These are phyloP conservation scores for Bungarus multicinctus DNA, from an alignment of 2,113 vertebrate genomes.

Conservation along the genomic window DNA sequence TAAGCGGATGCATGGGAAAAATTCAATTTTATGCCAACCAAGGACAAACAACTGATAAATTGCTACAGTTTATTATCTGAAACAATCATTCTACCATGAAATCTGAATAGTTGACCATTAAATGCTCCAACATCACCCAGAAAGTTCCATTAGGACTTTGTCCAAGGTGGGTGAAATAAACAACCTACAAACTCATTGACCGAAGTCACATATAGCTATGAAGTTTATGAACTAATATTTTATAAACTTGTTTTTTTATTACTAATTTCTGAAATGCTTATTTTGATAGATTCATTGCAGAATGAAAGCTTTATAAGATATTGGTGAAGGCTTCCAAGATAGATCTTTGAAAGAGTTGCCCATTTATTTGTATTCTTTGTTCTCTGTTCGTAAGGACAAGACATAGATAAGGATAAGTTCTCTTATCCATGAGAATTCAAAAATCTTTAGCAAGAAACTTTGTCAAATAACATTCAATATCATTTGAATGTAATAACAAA, in stretches of 20 bases:
- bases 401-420: neutral
- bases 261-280: slow-evolving; percentile 13
- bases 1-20: neutral
- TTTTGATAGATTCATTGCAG: neutral
- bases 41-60: neutral
- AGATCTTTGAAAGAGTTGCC: neutral
- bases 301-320: slow-evolving; percentile 5
- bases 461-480: neutral
- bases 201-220: slow-evolving; percentile 39
- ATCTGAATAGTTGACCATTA: slow-evolving; percentile 54
- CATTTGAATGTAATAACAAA: neutral
- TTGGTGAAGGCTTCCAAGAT: neutral
- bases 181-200: slow-evolving; percentile 43
- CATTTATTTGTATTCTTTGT: neutral
- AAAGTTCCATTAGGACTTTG: slow-evolving; percentile 58
- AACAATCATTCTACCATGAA: slow-evolving; percentile 26
- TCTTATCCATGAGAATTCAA: neutral
- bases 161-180: slow-evolving; percentile 56
- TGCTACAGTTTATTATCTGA: neutral
- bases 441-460: neutral
- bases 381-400: neutral
- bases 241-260: slow-evolving; percentile 35
- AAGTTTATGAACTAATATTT: slow-evolving; percentile 17
- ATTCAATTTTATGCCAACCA: neutral
- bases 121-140: slow-evolving; percentile 14